These are phyloP conservation scores for Actinia equina DNA, from an alignment of 64 coral and sea anemone genomes.

Conservation along the genomic window DNA sequence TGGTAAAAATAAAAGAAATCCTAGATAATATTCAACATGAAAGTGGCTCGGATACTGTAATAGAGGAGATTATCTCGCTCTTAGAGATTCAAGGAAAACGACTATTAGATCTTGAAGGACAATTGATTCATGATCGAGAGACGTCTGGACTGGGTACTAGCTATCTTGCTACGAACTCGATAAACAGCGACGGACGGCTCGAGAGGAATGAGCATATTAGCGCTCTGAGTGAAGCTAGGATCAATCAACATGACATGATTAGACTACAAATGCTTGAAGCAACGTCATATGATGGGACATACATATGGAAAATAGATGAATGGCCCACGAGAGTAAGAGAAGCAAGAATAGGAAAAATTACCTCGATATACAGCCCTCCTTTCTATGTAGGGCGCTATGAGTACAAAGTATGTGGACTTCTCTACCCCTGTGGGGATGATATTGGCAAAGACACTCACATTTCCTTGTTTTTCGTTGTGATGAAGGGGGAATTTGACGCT, in stretches of 20 bases:
- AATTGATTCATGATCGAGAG: not conserved
- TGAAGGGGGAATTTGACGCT: constrained; percentile 27
- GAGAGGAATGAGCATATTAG: constrained; percentile 24
- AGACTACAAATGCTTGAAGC: constrained; percentile 39
- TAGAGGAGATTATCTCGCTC: not conserved
- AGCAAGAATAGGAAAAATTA: too few relatives aligned
- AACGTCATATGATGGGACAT: constrained; percentile 36
- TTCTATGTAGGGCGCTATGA: too few relatives aligned
- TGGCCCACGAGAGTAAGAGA: too few relatives aligned
- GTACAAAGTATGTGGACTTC: constrained; percentile 34
- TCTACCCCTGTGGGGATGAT: constrained; percentile 32
- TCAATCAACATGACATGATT: constrained; percentile 34
- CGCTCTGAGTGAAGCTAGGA: constrained; percentile 25
- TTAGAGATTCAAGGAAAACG: not conserved
- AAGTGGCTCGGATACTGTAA: not conserved
- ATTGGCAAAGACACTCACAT: too few relatives aligned
- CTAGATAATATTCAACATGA: not conserved
- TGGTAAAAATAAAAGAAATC: not conserved
- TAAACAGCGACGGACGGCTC: not conserved
- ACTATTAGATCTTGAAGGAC: not conserved
- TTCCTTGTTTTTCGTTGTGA: constrained; percentile 28
- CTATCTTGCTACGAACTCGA: not conserved
- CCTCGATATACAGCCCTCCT: too few relatives aligned
- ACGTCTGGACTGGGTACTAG: not conserved
- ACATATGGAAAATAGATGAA: too few relatives aligned